Evolutionary conservation across 2,113 vertebrate species (phyloP).

Genomic region (Calyptommatus sinebrachiatus): DNA sequence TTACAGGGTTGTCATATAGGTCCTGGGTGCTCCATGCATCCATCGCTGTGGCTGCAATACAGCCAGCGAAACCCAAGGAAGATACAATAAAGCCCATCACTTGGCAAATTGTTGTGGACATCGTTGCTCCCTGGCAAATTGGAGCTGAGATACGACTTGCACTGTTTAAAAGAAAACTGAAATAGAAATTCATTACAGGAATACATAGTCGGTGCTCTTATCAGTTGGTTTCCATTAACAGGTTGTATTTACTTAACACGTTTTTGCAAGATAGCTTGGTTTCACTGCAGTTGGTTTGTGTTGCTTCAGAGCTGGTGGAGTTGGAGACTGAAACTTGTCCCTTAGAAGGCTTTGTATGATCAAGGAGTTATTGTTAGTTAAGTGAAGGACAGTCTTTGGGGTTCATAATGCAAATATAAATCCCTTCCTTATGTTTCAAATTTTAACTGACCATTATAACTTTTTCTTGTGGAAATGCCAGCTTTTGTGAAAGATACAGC

Average conservation of each 20-base stretch:
- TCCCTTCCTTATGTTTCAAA: not conserved
- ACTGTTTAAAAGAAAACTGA: slow-evolving; percentile 10
- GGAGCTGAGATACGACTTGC: slow-evolving; percentile 3
- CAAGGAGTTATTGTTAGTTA: not conserved
- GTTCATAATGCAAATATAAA: not conserved
- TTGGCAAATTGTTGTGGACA: slow-evolving; percentile 82
- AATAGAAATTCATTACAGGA: slow-evolving; percentile 37
- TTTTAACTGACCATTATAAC: too few relatives aligned
- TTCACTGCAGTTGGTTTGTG: slow-evolving; percentile 66
- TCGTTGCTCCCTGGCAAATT: slow-evolving; percentile 42
- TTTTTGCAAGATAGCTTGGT: slow-evolving; percentile 83
- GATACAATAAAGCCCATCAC: slow-evolving; percentile 80
- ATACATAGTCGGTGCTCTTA: slow-evolving; percentile 51
- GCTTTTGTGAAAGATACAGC: too few relatives aligned
- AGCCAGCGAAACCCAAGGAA: slow-evolving; percentile 72
- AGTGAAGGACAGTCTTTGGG: slow-evolving; percentile 24
- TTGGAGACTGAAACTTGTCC: slow-evolving; percentile 59
- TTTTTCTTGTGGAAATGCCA: too few relatives aligned
- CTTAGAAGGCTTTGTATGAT: slow-evolving; percentile 50
- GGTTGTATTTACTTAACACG: slow-evolving; percentile 74
- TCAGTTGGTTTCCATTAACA: slow-evolving; percentile 64
- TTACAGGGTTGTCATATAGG: slow-evolving; percentile 78
- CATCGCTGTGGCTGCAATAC: slow-evolving; percentile 78
- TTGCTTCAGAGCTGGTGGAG: slow-evolving; percentile 55
- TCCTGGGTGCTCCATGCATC: slow-evolving; percentile 86